Conservation (phyloP, 2,797 vertebrate species). For the Chelidonichthys spinosus region DNA sequence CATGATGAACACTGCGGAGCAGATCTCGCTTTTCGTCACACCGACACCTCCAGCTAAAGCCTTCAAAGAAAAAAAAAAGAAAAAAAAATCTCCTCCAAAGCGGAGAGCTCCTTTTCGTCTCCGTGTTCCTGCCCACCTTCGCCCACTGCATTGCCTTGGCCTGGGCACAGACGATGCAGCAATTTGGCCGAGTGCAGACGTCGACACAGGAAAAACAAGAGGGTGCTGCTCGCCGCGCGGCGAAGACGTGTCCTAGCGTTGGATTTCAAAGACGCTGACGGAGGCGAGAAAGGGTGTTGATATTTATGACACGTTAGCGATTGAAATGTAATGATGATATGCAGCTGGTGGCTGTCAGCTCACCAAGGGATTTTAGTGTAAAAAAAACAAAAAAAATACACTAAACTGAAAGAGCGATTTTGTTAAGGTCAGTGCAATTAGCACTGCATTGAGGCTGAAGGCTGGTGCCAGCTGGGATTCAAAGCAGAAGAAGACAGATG, state of each 20-base stretch:
- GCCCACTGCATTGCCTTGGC: neutral
- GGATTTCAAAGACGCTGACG: neutral
- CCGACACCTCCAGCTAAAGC: conserved; percentile 30
- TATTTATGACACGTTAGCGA: conserved; percentile 54
- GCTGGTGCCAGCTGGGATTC: conserved; percentile 49
- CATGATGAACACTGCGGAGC: conserved; percentile 30
- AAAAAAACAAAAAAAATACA: conserved; percentile 17
- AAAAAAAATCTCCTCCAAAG: conserved; percentile 6
- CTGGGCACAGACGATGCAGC: neutral
- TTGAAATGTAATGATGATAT: conserved; percentile 53
- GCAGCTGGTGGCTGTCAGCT: conserved; percentile 42
- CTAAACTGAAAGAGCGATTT: conserved; percentile 7
- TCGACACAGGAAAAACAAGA: neutral
- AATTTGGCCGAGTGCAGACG: conserved; percentile 8
- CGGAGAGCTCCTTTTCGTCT: neutral
- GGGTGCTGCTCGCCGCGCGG: conserved; percentile 12
- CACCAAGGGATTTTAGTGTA: conserved; percentile 28
- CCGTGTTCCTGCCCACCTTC: conserved; percentile 13
- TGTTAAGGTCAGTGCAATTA: conserved; percentile 63
- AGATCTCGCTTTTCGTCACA: conserved; percentile 16
- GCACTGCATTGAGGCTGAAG: conserved; percentile 24
- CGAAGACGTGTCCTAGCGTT: neutral
- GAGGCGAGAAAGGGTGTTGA: conserved; percentile 33
- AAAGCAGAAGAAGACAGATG: conserved; percentile 34
- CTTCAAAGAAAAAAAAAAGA: conserved; percentile 29